phyloP scores from a whole-genome alignment of 2,113 vertebrate genomes.

The Pholis gunnellus region DNA sequence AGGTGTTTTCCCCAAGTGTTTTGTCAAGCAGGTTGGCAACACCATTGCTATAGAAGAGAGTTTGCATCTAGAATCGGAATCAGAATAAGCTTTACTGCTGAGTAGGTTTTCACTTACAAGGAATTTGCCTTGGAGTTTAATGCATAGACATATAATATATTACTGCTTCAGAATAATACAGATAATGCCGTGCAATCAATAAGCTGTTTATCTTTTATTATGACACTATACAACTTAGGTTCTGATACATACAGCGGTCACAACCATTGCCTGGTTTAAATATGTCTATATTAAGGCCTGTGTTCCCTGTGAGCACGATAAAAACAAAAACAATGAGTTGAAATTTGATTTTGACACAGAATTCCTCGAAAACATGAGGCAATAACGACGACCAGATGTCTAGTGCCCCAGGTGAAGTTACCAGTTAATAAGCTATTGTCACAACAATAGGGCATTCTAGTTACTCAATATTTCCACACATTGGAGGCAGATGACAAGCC shows the following conservation, averaged over 20 bases:
- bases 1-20: constrained; percentile 16
- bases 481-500: not conserved
- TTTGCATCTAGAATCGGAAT: no score
- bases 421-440: not conserved
- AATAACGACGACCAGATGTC: not conserved
- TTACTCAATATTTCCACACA: constrained; percentile 5
- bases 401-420: not conserved
- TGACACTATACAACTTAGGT: not conserved
- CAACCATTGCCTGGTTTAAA: not conserved
- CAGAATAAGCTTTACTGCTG: not conserved
- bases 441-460: not conserved
- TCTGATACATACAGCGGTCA: not conserved
- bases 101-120: not conserved
- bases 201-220: no score
- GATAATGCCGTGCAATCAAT: not conserved
- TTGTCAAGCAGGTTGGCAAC: constrained; percentile 10
- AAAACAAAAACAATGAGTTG: not conserved
- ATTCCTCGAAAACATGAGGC: not conserved
- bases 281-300: not conserved
- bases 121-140: not conserved
- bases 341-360: not conserved
- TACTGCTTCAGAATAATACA: not conserved
- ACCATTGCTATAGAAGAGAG: not conserved
- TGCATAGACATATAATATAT: not conserved
- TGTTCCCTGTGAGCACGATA: not conserved